These are phyloP conservation scores for Nymphalis urticae DNA, from an alignment of 2,888 invertebrate species.

Conservation along the genomic window DNA sequence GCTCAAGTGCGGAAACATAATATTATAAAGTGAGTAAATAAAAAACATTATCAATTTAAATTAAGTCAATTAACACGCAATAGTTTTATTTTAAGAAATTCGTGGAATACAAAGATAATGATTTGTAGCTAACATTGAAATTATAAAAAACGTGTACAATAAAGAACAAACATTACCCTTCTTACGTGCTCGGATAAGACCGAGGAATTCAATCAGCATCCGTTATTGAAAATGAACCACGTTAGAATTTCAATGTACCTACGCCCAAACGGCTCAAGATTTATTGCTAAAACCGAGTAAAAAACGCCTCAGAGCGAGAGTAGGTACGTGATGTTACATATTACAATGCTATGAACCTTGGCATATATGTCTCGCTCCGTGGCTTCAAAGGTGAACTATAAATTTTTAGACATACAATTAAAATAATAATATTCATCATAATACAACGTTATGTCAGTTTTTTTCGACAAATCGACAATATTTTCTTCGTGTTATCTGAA, in stretches of 20 bases:
- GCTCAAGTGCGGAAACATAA: too few relatives aligned
- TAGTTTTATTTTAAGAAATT: slow-evolving; percentile 2
- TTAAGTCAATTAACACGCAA: neutral
- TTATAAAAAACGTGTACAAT: slow-evolving; percentile 14
- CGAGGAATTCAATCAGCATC: slow-evolving; percentile 44
- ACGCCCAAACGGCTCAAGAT: slow-evolving; percentile 42
- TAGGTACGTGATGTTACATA: slow-evolving; percentile 53
- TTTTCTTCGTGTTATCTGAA: too few relatives aligned
- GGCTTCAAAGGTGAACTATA: slow-evolving; percentile 56
- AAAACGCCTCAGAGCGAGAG: slow-evolving; percentile 42
- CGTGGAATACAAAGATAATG: slow-evolving; percentile 1
- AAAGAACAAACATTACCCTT: slow-evolving; percentile 26
- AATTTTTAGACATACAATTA: slow-evolving; percentile 48
- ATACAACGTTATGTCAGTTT: neutral
- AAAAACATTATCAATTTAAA: neutral
- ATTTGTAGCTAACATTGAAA: slow-evolving; percentile 3
- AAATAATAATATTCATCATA: slow-evolving; percentile 40
- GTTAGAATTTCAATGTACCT: slow-evolving; percentile 44
- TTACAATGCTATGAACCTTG: slow-evolving; percentile 52
- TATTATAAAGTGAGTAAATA: neutral
- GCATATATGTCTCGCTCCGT: slow-evolving; percentile 58
- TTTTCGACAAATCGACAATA: neutral
- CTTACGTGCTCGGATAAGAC: slow-evolving; percentile 27
- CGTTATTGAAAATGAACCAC: slow-evolving; percentile 46
- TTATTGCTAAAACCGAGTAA: slow-evolving; percentile 44